phyloP scores from a whole-genome alignment of 2,113 vertebrate species.

The Nicator chloris region DNA sequence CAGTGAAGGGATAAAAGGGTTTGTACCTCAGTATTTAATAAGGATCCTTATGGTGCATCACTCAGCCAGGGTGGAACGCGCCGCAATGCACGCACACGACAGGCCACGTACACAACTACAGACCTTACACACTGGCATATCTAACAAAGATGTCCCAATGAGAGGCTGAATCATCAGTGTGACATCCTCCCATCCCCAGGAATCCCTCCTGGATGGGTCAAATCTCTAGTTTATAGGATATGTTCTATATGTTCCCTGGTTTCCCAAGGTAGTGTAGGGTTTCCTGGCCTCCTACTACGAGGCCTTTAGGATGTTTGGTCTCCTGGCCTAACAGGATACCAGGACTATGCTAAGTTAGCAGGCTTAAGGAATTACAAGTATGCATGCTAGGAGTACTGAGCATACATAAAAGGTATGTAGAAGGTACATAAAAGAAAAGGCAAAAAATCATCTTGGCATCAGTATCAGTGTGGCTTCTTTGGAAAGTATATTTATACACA shows the following conservation, averaged over 20 bases:
- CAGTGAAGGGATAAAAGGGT: neutral
- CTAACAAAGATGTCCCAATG: neutral
- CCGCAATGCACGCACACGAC: rapidly evolving
- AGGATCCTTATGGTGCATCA: neutral
- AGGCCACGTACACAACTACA: too few relatives aligned
- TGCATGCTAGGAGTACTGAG: neutral
- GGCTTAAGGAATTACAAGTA: neutral
- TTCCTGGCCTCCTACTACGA: neutral
- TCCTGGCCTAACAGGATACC: neutral
- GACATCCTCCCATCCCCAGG: neutral
- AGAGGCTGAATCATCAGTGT: neutral
- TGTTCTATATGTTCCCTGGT: neutral
- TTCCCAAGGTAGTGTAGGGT: rapidly evolving
- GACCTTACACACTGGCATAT: too few relatives aligned
- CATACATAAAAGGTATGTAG: neutral
- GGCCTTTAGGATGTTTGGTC: neutral
- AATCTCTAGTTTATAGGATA: neutral
- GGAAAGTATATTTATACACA: neutral
- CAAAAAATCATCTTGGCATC: neutral
- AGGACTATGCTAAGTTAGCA: neutral
- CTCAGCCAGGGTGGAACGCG: neutral
- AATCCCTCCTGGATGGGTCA: neutral
- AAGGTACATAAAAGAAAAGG: neutral
- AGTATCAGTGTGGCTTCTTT: neutral
- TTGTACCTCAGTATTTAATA: neutral